Evolutionary conservation across 2,888 invertebrate species (phyloP).

Genomic region (Nomada fucata): DNA sequence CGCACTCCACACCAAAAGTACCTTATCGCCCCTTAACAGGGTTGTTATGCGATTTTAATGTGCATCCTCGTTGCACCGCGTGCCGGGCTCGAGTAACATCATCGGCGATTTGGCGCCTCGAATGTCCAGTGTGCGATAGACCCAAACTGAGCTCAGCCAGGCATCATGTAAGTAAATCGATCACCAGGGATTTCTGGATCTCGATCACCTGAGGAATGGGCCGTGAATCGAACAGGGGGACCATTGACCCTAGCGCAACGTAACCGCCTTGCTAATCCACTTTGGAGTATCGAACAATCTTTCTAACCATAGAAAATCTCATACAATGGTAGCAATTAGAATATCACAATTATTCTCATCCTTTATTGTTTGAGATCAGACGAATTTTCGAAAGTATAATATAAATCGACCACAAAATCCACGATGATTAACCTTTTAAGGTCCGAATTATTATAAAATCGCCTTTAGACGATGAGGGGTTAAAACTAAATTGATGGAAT

Average conservation of each 20-base stretch:
- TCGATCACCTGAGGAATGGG: constrained; percentile 31
- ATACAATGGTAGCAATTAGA: too few species aligned
- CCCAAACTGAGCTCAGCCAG: constrained; percentile 81
- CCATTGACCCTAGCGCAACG: neutral
- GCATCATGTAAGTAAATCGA: constrained; percentile 79
- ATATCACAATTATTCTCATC: too few species aligned
- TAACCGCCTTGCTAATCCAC: constrained; percentile 33
- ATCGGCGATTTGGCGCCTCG: constrained; percentile 45
- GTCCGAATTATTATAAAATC: too few species aligned
- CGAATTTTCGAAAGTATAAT: too few species aligned
- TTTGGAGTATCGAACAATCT: constrained; percentile 9
- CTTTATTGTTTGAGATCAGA: too few species aligned
- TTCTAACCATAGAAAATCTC: too few species aligned
- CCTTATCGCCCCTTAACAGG: neutral
- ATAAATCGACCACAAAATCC: too few species aligned
- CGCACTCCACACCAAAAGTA: neutral
- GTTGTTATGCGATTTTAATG: constrained; percentile 46
- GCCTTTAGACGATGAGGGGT: too few species aligned
- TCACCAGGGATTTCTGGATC: constrained; percentile 38
- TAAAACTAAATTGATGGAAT: too few species aligned
- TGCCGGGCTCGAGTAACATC: constrained; percentile 36
- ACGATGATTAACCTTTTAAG: too few species aligned
- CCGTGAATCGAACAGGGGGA: too few species aligned
- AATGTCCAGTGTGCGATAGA: constrained; percentile 82
- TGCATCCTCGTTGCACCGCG: constrained; percentile 41